Evolutionary conservation across 2,797 vertebrate genomes (phyloP).

Genomic region (Pelodytes ibericus): DNA sequence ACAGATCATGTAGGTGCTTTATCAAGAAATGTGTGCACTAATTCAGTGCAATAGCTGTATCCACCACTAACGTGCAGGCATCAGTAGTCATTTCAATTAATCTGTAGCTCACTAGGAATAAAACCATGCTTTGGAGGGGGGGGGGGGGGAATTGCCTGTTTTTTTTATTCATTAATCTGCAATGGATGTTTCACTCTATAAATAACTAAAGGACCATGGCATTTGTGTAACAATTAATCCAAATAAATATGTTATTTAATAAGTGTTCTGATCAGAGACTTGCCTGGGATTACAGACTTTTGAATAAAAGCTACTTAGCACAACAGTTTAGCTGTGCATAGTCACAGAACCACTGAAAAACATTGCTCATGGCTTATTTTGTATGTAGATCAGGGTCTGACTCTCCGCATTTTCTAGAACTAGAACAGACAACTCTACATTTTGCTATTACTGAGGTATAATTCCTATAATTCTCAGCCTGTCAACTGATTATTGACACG

Average conservation of each 20-base stretch:
- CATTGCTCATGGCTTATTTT: too few species aligned
- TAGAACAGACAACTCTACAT: too few species aligned
- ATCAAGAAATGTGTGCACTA: too few species aligned
- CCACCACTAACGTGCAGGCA: too few species aligned
- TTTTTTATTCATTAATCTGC: constrained; percentile 47
- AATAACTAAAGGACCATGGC: constrained; percentile 51
- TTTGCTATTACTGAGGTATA: too few species aligned
- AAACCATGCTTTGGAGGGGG: constrained; percentile 42
- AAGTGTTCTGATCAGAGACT: constrained; percentile 40
- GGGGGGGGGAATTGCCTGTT: constrained; percentile 30
- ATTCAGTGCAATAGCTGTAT: too few species aligned
- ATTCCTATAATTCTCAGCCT: too few species aligned
- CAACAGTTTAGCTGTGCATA: constrained; percentile 36
- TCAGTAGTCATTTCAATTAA: constrained; percentile 47
- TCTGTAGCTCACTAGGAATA: constrained; percentile 36
- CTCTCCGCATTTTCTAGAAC: too few species aligned
- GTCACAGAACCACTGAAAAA: neutral
- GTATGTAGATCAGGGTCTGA: too few species aligned
- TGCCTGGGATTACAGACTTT: constrained; percentile 42
- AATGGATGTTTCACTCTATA: constrained; percentile 51
- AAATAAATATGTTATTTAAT: constrained; percentile 51
- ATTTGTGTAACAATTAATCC: constrained; percentile 46
- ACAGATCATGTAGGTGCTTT: too few species aligned
- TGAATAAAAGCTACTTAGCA: constrained; percentile 35
- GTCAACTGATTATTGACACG: too few species aligned